Base-by-base conservation (phyloP, 2,888 invertebrate species). In the Quadroppia sp. region DNA sequence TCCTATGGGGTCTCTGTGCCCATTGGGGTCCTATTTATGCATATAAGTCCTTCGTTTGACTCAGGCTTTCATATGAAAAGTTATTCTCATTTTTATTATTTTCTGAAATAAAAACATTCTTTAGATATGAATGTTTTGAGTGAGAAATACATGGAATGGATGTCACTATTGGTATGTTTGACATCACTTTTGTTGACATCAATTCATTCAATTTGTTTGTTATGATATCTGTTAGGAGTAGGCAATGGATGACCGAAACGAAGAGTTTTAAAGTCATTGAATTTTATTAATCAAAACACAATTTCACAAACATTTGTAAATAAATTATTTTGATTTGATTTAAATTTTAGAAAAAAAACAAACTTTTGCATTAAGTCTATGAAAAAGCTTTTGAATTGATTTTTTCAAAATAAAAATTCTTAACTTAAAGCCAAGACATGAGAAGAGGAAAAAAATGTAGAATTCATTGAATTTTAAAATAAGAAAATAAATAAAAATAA, bases 121-220 rank as follows among this genome's bases (percentile, higher is more conserved):
- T 45, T 20, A 23, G 53, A 23, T 20, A n/a, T 53, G 53, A 45
- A 45, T 53, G 20, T 20, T 53, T 53, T 15, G n/a, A 20, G 53
- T 20, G 25, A 23, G 23, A 17, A 20, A 23, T 23, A 20, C 20
- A 53, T 53, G 53, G 1, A 7, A 20, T 20, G 1, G 53, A 53
- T 53, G 53, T 53, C 53, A 53, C 9, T 53, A 20, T 15, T 20
- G 53, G 20, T 53, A 20, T 53, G 53, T 53, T 53, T 53, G 53
- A 53, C 53, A 53, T 45, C 6, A 15, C 6, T 7, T 45, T 45
- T 45, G 45, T 45, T 45, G 45, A 45, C 45, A 45, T 45, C 45
- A 45, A 45, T 45, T 45, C 11, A 45, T 7, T 7, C 15, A 45
- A 45, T 45, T 45, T n/a, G n/a, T 7, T 9, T 15, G 45, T 7